Conservation (phyloP, 2,113 vertebrate genomes). For the Prunella himalayana region DNA sequence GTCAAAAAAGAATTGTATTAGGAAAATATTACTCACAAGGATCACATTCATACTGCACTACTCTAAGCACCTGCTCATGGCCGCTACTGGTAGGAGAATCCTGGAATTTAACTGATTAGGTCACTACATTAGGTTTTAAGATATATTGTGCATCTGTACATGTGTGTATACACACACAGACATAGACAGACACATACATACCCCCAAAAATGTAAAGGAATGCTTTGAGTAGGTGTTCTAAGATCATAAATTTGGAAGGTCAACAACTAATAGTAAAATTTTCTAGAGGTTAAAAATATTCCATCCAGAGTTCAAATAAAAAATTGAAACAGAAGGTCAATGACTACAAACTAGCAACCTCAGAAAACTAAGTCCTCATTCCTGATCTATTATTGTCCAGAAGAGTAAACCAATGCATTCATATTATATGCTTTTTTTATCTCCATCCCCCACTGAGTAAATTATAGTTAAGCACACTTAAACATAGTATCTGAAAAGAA, state of each 20-base stretch:
- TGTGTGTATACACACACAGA: background rate
- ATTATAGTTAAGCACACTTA: background rate
- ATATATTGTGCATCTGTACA: accelerated
- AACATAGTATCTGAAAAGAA: slow-evolving; percentile 2
- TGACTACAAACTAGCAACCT: background rate
- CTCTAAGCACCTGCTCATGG: background rate
- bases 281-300: background rate
- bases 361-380: background rate
- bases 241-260: background rate
- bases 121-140: background rate
- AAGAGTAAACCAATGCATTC: background rate
- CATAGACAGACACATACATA: background rate
- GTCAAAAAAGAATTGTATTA: background rate
- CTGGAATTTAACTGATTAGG: background rate
- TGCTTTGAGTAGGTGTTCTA: background rate
- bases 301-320: background rate
- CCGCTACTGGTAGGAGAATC: background rate
- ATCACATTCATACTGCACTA: background rate
- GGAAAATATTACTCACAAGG: background rate
- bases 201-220: background rate
- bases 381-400: background rate
- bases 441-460: background rate
- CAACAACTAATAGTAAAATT: background rate
- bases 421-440: background rate
- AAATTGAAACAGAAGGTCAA: background rate